These are phyloP conservation scores for Muscicapa comitata DNA, from an alignment of 2,797 vertebrate genomes.

Conservation along the genomic window DNA sequence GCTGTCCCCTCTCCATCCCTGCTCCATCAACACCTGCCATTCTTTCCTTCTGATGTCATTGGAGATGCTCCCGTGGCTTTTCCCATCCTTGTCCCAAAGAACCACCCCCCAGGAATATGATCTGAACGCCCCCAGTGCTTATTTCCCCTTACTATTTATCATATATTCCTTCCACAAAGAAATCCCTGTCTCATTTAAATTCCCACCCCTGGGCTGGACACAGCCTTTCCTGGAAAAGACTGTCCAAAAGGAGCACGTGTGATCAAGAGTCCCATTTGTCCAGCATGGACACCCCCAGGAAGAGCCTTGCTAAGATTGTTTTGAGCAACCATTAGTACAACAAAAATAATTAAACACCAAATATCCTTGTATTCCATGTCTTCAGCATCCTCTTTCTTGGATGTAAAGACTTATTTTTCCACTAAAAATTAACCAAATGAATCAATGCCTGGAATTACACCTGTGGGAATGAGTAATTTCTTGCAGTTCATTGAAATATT, in stretches of 20 bases:
- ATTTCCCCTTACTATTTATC: not conserved
- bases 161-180: not conserved
- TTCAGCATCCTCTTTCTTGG: not conserved
- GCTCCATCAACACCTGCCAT: not conserved
- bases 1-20: not conserved
- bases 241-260: not conserved
- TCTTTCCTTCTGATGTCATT: not conserved
- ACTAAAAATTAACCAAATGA: not conserved
- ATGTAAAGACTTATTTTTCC: not conserved
- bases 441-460: not conserved
- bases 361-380: accelerated
- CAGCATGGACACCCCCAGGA: accelerated
- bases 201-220: not conserved
- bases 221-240: not conserved
- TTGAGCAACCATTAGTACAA: not conserved
- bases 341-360: not conserved
- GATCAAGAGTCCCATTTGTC: accelerated
- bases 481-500: not conserved
- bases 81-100: not conserved
- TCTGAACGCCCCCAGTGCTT: accelerated
- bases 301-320: not conserved
- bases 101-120: accelerated
- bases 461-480: not conserved
- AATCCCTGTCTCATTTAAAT: not conserved
- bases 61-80: not conserved